Conservation (phyloP, 2,888 invertebrate species). For the Ophion ventricosus region DNA sequence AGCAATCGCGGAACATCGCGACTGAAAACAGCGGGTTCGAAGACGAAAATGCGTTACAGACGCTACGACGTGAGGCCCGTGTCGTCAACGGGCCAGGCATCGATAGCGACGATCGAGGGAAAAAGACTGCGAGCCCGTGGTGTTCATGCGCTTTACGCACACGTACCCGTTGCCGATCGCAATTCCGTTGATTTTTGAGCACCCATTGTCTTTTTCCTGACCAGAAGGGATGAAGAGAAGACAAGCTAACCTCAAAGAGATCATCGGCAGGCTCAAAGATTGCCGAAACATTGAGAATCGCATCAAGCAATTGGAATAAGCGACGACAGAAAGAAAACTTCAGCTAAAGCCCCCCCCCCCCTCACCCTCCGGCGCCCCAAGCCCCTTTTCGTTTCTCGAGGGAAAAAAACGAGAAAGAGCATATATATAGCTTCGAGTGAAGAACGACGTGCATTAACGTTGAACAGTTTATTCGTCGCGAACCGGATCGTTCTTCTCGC, state of each 20-base stretch:
- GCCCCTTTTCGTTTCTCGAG: conserved; percentile 8
- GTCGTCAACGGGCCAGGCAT: conserved; percentile 43
- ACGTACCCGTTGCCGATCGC: conserved; percentile 62
- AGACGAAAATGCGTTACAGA: conserved; percentile 59
- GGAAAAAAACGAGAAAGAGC: neutral
- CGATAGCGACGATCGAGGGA: conserved; percentile 40
- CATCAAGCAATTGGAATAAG: neutral
- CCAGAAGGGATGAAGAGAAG: neutral
- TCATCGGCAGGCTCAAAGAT: neutral
- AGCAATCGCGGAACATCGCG: conserved; percentile 50
- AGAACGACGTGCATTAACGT: neutral
- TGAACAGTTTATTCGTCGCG: neutral
- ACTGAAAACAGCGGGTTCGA: conserved; percentile 50
- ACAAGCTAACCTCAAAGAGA: neutral
- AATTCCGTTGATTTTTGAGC: conserved; percentile 42
- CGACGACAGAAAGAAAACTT: neutral
- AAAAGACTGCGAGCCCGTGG: conserved; percentile 67
- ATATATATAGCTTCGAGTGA: neutral
- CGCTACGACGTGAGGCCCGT: conserved; percentile 66
- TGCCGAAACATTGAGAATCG: neutral
- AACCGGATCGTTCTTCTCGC: neutral
- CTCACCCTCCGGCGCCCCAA: too few species aligned
- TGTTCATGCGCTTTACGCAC: conserved; percentile 67
- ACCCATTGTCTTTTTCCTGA: conserved; percentile 1
- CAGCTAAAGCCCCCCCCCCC: neutral